Evolutionary conservation across 64 coral and sea anemone genomes (phyloP), one percentile per base, ranked within the genome.

Genomic region (Stichodactyla mertensii): DNA sequence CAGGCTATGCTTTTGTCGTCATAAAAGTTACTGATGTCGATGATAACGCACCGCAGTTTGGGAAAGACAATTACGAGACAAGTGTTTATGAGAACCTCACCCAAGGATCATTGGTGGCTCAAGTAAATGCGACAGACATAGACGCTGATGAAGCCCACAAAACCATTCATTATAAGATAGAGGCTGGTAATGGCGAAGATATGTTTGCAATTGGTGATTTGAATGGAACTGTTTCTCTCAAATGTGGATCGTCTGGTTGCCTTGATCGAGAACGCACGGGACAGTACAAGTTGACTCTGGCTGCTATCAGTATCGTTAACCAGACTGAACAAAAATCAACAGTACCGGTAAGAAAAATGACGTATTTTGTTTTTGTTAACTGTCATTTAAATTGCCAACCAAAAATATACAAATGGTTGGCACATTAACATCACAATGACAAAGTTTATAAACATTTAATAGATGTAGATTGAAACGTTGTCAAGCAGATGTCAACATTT

Each of bases 31-130:
- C 74, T 51, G 97, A 99, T 70, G 86, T 94, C 6, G 91, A 95
- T 67, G 97, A 99, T 53, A 95, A 99, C 54, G 90, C 97, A 12
- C 97, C 97, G 14, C 85, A 88, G 22, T 99, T 99, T 80, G 58
- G 71, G 53, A 54, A 92, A 23, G 26, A 60, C 23, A 24, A 59
- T 19, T 99, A 94, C 36, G 27, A 85, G 6, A 91, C 86, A 4
- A 52, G 54, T 22, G 27, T 99, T 27, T 67, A 89, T 5, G 97
- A 99, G 51, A 99, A 99, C 57, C 89, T 92, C 11, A 90, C 89
- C 28, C 82, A 78, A 23, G 85, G 93, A 14, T 83, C 78, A 23
- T 81, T 88, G 22, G 90, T 99, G 55, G 59, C 69, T 58, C 92
- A 94, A 64, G 88, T 95, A 4, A 99, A 99, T 77, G 97, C 97